Evolutionary conservation across 2,888 invertebrate genomes (phyloP), one percentile per base, ranked within the genome.

Genomic region (Acanthoscelides obtectus): DNA sequence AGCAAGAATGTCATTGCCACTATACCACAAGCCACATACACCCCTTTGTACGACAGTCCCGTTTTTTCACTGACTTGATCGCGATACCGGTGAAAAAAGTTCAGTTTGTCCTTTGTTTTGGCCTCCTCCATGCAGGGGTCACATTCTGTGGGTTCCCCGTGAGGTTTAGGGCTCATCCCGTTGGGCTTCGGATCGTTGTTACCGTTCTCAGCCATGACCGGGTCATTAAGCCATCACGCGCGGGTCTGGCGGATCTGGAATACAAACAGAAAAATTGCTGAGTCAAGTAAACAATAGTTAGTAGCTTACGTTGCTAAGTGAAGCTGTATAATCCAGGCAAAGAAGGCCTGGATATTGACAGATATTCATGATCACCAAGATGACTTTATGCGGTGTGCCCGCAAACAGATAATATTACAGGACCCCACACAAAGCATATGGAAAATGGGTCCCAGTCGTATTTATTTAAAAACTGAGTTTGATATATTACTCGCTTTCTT

Each of bases 1-100:
- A 88, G 81, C 63, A 88, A 70, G 63, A 87, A 79, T 66, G 86
- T 77, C 21, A 85, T 70, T 25, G 81, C 64, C 64, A 82, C 70
- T 72, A 83, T 75, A 45, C 75, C 80, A 20, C 76, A 72, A 68
- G 80, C 79, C 22, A 80, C 73, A 65, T 81, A 77, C 27, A 84
- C 73, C 69, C 81, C 82, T 65, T 77, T 76, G 63, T 78, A 78
- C 4, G 80, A 76, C n/a, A 84, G 77, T 64, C 82, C 82, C 22
- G 82, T 80, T 74, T 80, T 81, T 63, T 81, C 76, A 64, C 81
- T 76, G 66, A 82, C 70, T 66, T 75, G 78, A 27, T 74, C 71
- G 76, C 82, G 20, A 77, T 80, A 72, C 76, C 76, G 72, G 72
- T 71, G 73, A 74, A 79, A 75, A 76, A 78, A 70, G 63, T 72